These are phyloP conservation scores for Corvus moneduloides DNA, from an alignment of 2,113 vertebrate species.

Conservation along the genomic window DNA sequence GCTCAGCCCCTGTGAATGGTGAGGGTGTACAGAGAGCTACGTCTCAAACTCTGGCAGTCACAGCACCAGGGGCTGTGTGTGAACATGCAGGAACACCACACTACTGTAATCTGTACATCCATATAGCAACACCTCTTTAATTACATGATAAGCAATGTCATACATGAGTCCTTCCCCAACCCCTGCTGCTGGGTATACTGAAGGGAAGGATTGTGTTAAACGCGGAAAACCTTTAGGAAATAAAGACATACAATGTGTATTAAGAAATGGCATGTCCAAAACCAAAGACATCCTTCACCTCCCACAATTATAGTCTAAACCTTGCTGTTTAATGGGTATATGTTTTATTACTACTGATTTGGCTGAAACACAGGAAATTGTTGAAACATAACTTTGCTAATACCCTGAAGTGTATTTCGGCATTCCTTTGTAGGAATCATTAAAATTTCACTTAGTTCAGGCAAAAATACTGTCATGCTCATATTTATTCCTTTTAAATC, in stretches of 20 bases:
- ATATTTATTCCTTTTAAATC: background rate
- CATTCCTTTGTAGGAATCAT: background rate
- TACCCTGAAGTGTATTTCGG: background rate
- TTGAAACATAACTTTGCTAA: background rate
- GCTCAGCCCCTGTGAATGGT: background rate
- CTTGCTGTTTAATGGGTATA: background rate
- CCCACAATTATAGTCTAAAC: background rate
- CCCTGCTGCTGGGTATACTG: background rate
- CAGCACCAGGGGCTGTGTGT: background rate
- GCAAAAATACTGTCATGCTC: background rate
- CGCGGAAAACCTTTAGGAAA: background rate
- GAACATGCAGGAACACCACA: background rate
- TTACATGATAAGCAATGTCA: accelerated
- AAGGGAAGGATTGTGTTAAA: background rate
- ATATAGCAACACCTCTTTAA: accelerated
- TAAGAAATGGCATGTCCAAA: background rate
- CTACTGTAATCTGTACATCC: no score
- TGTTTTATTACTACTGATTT: background rate
- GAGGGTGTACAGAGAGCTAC: accelerated
- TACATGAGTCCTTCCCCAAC: background rate
- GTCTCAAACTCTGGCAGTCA: no score
- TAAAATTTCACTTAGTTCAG: background rate
- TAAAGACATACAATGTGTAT: background rate
- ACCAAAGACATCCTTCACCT: background rate
- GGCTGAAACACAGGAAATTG: background rate